Evolutionary conservation across 2,888 invertebrate genomes (phyloP), one percentile per base, ranked within the genome.

Genomic region (Papilio demoleus): DNA sequence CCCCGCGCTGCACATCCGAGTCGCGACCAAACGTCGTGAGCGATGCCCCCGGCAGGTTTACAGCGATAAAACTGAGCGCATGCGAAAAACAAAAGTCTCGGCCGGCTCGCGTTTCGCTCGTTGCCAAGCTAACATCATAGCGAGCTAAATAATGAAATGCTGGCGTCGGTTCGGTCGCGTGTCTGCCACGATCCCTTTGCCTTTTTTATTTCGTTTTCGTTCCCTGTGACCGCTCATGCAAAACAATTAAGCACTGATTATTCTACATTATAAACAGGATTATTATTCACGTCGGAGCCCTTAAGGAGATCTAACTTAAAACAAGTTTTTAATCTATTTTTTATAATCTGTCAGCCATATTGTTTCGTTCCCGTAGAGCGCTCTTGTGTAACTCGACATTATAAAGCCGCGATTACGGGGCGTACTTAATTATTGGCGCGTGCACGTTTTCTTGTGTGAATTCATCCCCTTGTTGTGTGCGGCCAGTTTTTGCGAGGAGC

Each of bases 371-470:
- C 79, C 71, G 75, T 80, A 85, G 88, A 83, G 85, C 85, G 81
- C 79, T 81, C 88, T 87, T 75, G 85, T 81, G 86, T 72, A 79
- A 83, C 87, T 70, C 71, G 71, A 73, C 72, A 74, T 77, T 75
- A 73, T 73, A 75, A 77, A 80, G 84, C 84, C 77, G 80, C 81
- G 80, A 81, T 84, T 82, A 82, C 76, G 71, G 73, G 75, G 78
- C 78, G 77, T 80, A 81, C 77, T 85, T 91, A 92, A 92, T 90
- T 85, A 86, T 75, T 81, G 90, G 90, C 92, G 87, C 90, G 92
- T 85, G 92, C 83, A 85, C 79, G 81, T 83, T 88, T 88, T 87
- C 88, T 86, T 80, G 78, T 78, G 83, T 85, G 83, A 86, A 86
- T 82, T 85, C 86, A 83, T 84, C 82, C 80, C 79, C 76, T 78